Percentiles rank a stretch among this genome's conserved stretches.
Evolutionary conservation across 2,113 vertebrate genomes (phyloP).

Genomic region (Delphinus delphis): DNA sequence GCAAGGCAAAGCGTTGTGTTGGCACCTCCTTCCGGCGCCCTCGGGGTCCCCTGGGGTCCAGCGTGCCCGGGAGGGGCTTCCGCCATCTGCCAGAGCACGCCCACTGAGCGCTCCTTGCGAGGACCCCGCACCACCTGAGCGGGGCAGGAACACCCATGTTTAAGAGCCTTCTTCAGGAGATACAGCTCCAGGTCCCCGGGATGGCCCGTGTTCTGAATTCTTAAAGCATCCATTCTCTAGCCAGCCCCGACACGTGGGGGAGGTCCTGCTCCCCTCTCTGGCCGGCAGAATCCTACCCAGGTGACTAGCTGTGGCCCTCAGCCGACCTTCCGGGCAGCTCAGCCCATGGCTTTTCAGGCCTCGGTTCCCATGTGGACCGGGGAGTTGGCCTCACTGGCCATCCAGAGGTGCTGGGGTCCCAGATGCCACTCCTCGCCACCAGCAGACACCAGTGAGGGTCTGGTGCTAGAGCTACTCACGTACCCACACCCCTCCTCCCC

Average conservation of each 20-base stretch:
- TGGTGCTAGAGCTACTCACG: neutral
- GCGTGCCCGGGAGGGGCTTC: neutral
- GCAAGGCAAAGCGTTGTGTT: neutral
- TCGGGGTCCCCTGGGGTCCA: no score
- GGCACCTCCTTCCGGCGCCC: neutral
- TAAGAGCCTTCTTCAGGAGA: neutral
- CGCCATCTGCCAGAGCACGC: neutral
- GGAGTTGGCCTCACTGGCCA: neutral
- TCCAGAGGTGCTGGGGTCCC: neutral
- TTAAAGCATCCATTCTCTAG: neutral
- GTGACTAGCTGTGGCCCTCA: neutral
- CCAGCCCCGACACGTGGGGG: neutral
- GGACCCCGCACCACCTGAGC: neutral
- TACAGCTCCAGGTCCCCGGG: neutral
- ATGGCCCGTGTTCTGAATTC: neutral
- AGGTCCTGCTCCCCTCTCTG: neutral
- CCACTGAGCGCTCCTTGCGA: accelerated
- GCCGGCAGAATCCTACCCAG: neutral
- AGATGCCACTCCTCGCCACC: neutral
- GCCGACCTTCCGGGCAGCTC: neutral
- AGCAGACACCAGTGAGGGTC: neutral
- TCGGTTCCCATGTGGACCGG: neutral
- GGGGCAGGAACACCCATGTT: neutral
- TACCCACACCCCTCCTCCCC: no score
- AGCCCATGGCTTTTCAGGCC: neutral